Conservation (phyloP, 2,113 vertebrate genomes). For the Clarias magur region DNA sequence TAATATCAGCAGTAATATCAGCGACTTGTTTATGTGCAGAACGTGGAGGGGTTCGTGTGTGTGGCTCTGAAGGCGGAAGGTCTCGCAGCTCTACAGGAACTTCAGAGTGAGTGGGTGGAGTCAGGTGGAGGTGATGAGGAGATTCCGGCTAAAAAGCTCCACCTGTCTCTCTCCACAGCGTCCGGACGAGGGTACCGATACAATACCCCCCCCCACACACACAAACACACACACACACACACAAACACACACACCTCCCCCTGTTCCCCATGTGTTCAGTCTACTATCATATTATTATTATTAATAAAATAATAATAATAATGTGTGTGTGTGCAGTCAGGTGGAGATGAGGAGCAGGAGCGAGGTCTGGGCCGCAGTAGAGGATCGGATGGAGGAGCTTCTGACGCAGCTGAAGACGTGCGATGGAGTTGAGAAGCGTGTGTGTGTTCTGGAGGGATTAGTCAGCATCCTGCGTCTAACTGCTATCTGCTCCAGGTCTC, state of each 20-base stretch:
- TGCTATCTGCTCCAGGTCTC: conserved; percentile 76
- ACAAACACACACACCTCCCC: too few species aligned
- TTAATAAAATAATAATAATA: too few species aligned
- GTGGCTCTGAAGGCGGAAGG: conserved; percentile 78
- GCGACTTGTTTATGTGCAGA: conserved; percentile 68
- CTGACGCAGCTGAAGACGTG: conserved; percentile 69
- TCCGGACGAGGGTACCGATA: conserved; percentile 41
- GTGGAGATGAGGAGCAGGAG: conserved; percentile 78
- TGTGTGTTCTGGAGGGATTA: conserved; percentile 77
- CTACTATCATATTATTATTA: too few species aligned
- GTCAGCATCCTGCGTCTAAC: conserved; percentile 76
- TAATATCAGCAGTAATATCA: not conserved
- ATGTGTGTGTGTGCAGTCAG: conserved; percentile 62
- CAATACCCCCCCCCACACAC: not conserved
- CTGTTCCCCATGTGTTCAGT: too few species aligned
- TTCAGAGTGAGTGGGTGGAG: conserved; percentile 60
- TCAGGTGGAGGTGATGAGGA: conserved; percentile 62
- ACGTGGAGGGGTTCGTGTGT: conserved; percentile 81
- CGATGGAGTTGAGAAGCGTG: conserved; percentile 34
- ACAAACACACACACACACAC: too few species aligned
- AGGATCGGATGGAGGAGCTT: conserved; percentile 75
- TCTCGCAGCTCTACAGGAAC: conserved; percentile 66
- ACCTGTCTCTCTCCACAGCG: conserved; percentile 66
- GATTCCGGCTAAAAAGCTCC: conserved; percentile 73
- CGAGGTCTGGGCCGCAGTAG: conserved; percentile 77